Evolutionary conservation across 2,113 vertebrate species (phyloP).

Genomic region (Struthio camelus): DNA sequence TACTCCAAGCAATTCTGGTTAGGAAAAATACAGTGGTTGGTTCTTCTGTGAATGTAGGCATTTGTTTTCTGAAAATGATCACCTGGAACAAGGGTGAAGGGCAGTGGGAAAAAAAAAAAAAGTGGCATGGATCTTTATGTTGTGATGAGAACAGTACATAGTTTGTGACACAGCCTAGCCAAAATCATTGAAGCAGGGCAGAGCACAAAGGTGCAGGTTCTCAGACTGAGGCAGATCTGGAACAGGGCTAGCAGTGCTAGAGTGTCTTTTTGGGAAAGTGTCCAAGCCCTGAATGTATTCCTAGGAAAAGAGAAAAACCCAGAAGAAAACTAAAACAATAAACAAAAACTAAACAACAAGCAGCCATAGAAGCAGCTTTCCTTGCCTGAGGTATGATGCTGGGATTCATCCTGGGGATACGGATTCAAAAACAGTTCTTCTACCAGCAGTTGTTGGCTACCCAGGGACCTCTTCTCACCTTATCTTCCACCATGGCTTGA

Average conservation of each 20-base stretch:
- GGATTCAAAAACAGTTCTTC: neutral
- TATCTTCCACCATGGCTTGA: neutral
- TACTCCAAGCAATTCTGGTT: neutral
- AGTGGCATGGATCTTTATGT: neutral
- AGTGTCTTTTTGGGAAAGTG: neutral
- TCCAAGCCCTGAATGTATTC: neutral
- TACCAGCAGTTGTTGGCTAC: neutral
- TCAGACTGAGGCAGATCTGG: neutral
- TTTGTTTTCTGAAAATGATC: neutral
- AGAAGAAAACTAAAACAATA: neutral
- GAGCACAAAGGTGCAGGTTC: neutral
- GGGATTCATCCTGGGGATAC: neutral
- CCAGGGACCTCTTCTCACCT: neutral
- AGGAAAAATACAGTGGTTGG: neutral
- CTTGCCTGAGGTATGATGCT: neutral
- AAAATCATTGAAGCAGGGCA: neutral
- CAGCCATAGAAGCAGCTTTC: neutral
- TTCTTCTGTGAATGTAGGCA: neutral
- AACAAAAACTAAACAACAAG: neutral
- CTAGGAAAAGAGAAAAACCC: neutral
- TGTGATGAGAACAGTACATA: neutral
- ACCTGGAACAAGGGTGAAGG: neutral
- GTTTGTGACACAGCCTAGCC: neutral
- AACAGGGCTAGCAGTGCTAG: neutral
- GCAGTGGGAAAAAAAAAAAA: neutral